Conservation (phyloP, 1,140 invertebrate genomes). For the Macrocentrus cingulum region DNA sequence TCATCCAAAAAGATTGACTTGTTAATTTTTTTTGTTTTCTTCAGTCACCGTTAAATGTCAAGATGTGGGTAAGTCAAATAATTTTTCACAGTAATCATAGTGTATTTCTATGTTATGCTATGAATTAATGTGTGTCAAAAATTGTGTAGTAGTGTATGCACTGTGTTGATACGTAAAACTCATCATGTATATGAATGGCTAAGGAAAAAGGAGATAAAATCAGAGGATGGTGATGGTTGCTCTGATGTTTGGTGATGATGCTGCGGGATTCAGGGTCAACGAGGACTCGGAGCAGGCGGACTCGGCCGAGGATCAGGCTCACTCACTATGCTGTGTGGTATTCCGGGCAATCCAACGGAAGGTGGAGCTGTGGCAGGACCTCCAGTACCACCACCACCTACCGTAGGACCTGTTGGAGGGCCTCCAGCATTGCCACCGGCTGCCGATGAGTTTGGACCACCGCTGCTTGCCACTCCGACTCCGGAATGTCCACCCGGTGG, state of each 20-base stretch:
- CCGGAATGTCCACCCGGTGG: slow-evolving; percentile 62
- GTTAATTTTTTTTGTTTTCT: too few species aligned
- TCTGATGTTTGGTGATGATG: slow-evolving; percentile 19
- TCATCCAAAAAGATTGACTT: not conserved
- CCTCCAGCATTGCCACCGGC: slow-evolving; percentile 41
- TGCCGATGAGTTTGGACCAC: slow-evolving; percentile 47
- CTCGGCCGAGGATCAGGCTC: slow-evolving; percentile 57
- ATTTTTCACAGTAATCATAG: not conserved
- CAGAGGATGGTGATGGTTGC: slow-evolving; percentile 41
- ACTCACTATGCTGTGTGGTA: slow-evolving; percentile 59
- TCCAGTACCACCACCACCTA: slow-evolving; percentile 45
- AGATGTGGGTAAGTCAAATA: not conserved
- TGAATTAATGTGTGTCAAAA: not conserved
- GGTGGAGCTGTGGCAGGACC: slow-evolving; percentile 45
- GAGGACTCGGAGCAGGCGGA: slow-evolving; percentile 56
- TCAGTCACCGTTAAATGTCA: not conserved
- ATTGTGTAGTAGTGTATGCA: not conserved
- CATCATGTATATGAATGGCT: slow-evolving; percentile 38
- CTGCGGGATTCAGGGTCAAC: slow-evolving; percentile 51
- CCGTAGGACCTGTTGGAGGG: slow-evolving; percentile 43
- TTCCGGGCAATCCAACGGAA: slow-evolving; percentile 49
- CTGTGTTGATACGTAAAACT: slow-evolving; percentile 25
- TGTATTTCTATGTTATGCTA: too few species aligned
- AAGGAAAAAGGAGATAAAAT: slow-evolving; percentile 38
- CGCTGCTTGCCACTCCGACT: slow-evolving; percentile 49